Evolutionary conservation across 2,113 vertebrate species (phyloP).

Genomic region (Coracopsis vasa): DNA sequence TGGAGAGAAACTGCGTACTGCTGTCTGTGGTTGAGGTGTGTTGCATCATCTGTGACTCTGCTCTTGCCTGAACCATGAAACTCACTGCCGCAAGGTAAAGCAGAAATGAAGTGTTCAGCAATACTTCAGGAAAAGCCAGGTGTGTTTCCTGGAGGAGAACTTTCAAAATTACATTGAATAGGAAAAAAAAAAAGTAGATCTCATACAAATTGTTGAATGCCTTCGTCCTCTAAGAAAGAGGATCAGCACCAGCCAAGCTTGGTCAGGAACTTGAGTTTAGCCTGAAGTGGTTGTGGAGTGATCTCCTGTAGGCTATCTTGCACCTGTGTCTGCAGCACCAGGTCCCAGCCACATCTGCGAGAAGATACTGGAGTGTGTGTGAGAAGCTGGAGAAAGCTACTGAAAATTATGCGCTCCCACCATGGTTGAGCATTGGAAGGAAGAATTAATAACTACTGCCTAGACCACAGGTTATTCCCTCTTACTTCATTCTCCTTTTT

Average conservation of each 20-base stretch:
- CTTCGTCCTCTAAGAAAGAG: not conserved
- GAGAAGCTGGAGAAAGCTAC: not conserved
- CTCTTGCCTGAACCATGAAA: not conserved
- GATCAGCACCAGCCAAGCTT: not conserved
- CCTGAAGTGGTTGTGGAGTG: not conserved
- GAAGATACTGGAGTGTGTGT: not conserved
- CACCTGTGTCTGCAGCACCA: not conserved
- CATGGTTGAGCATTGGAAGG: not conserved
- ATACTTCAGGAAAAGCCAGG: not conserved
- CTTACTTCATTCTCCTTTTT: not conserved
- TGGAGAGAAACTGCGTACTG: not conserved
- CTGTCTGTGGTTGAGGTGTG: not conserved
- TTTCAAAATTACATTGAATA: not conserved
- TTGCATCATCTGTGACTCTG: not conserved
- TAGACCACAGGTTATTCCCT: constrained; percentile 8
- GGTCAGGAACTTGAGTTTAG: not conserved
- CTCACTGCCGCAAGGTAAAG: not conserved
- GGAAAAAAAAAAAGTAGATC: not conserved
- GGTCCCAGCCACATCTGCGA: not conserved
- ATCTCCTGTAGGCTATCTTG: not conserved
- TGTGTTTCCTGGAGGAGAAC: not conserved
- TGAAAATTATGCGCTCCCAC: not conserved
- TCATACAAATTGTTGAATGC: not conserved
- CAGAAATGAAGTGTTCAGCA: not conserved
- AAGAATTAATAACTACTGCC: constrained; percentile 17